Percentiles rank a stretch among this genome's conserved stretches.
Evolutionary conservation across 2,888 invertebrate genomes (phyloP).

Genomic region (Tineola bisselliella): DNA sequence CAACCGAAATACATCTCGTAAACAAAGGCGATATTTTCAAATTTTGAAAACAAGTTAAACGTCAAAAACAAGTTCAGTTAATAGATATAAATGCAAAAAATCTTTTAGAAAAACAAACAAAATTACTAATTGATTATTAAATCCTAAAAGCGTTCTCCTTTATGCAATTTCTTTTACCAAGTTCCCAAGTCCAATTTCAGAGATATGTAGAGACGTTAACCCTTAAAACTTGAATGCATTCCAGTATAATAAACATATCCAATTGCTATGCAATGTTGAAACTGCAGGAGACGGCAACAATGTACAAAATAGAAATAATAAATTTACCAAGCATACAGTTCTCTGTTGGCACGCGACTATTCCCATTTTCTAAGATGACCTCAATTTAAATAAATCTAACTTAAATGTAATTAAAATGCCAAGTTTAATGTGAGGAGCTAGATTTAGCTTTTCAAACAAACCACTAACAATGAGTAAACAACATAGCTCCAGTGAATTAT

Average conservation of each 20-base stretch:
- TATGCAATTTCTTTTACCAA: background rate
- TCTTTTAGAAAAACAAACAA: too few species aligned
- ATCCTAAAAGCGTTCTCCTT: too few species aligned
- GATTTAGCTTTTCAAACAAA: background rate
- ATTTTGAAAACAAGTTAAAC: background rate
- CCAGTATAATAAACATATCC: conserved; percentile 10
- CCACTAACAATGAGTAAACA: background rate
- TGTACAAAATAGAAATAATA: conserved; percentile 12
- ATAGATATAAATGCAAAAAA: too few species aligned
- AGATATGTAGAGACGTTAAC: conserved; percentile 1
- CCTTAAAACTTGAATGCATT: conserved; percentile 6
- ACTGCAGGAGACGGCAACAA: conserved; percentile 4
- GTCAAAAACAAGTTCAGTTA: background rate
- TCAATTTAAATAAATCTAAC: conserved; percentile 37
- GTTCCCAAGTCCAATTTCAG: background rate
- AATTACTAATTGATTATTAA: too few species aligned
- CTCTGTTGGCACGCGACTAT: conserved; percentile 27
- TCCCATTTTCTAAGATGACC: conserved; percentile 48
- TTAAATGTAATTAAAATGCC: conserved; percentile 41
- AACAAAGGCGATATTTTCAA: background rate
- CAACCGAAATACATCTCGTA: background rate
- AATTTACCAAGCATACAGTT: background rate
- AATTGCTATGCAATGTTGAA: conserved; percentile 11
- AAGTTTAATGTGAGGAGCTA: background rate
- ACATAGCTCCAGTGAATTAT: too few species aligned